Percentiles rank a stretch among this genome's conserved stretches.
phyloP scores from a whole-genome alignment of 2,888 invertebrate species.

The Galerucella calmariensis region DNA sequence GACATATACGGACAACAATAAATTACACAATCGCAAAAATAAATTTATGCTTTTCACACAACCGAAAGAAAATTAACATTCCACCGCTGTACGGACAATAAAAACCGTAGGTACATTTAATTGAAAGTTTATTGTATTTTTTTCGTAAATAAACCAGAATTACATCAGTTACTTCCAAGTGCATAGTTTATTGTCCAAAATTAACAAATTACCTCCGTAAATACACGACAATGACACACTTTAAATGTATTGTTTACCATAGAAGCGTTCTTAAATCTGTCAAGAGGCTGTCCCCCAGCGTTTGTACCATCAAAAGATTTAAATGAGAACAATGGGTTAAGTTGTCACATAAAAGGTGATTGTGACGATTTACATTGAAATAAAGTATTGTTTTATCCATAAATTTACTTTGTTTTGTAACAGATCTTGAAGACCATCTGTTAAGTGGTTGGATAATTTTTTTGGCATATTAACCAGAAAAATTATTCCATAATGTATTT shows the following conservation, averaged over 20 bases:
- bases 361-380: neutral
- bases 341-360: slow-evolving; percentile 19
- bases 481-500: too few relatives aligned
- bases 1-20: neutral
- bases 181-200: slow-evolving; percentile 33
- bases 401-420: neutral
- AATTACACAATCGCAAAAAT: neutral
- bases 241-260: slow-evolving; percentile 20
- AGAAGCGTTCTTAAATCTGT: slow-evolving; percentile 15
- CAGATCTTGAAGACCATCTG: neutral
- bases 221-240: slow-evolving; percentile 38
- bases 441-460: neutral
- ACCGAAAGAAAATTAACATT: neutral
- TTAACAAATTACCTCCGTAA: slow-evolving; percentile 38
- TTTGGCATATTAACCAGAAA: too few relatives aligned
- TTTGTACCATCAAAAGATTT: slow-evolving; percentile 11
- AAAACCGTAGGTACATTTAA: slow-evolving; percentile 4
- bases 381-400: neutral
- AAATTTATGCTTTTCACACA: slow-evolving; percentile 1
- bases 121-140: slow-evolving; percentile 3
- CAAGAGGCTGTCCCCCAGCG: neutral
- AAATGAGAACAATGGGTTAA: slow-evolving; percentile 17
- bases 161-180: slow-evolving; percentile 25
- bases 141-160: slow-evolving; percentile 6
- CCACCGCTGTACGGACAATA: neutral